Evolutionary conservation across 2,888 invertebrate genomes (phyloP).

Genomic region (Phrixothrix hirtus): DNA sequence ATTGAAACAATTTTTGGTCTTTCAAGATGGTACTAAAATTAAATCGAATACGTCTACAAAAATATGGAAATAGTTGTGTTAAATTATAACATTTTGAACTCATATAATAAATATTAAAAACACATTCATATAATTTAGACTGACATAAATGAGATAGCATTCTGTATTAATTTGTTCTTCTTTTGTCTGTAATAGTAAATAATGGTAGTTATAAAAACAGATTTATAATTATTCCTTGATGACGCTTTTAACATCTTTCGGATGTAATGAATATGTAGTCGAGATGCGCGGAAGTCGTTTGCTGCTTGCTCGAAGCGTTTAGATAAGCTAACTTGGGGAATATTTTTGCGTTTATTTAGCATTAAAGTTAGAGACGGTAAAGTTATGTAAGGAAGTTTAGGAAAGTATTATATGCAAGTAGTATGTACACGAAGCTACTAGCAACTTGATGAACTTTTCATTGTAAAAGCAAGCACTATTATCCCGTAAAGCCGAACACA

Average conservation of each 20-base stretch:
- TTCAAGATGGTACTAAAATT: too few relatives aligned
- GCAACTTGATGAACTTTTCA: constrained; percentile 15
- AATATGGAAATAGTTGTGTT: too few relatives aligned
- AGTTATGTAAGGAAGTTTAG: constrained; percentile 23
- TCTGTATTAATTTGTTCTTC: constrained; percentile 8
- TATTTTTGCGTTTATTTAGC: constrained; percentile 29
- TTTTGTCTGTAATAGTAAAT: constrained; percentile 17
- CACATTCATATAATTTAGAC: background rate
- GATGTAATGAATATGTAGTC: constrained; percentile 35
- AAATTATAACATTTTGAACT: background rate
- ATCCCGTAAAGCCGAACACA: constrained; percentile 29
- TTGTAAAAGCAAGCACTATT: constrained; percentile 11
- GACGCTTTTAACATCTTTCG: constrained; percentile 33
- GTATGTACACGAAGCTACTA: constrained; percentile 3
- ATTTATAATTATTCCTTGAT: constrained; percentile 34
- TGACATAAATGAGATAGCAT: background rate
- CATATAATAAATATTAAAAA: too few relatives aligned
- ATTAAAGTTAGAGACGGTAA: constrained; percentile 11
- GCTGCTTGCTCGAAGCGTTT: constrained; percentile 19
- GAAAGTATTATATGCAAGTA: too few relatives aligned
- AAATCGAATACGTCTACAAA: too few relatives aligned
- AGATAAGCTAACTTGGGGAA: constrained; percentile 28
- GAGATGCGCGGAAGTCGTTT: constrained; percentile 30
- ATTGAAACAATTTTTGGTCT: too few relatives aligned
- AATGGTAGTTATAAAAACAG: constrained; percentile 23